Evolutionary conservation across 2,113 vertebrate genomes (phyloP).

Genomic region (Engraulis encrasicolus): DNA sequence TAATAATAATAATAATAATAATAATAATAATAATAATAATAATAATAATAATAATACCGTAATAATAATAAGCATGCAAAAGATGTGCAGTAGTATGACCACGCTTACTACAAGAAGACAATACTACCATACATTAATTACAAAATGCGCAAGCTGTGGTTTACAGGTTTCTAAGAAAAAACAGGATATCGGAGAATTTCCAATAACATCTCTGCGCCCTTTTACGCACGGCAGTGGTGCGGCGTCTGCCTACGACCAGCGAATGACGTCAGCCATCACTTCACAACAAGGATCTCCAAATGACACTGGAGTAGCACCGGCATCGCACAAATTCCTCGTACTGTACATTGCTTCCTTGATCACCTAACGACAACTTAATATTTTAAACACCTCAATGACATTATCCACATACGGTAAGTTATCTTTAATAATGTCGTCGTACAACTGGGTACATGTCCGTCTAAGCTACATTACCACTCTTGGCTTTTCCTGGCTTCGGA

Average conservation of each 20-base stretch:
- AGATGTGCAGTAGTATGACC: too few relatives aligned
- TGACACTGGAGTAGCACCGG: neutral
- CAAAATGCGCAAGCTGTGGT: too few relatives aligned
- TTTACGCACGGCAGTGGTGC: neutral
- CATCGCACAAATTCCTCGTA: neutral
- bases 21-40: too few relatives aligned
- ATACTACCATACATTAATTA: too few relatives aligned
- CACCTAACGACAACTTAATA: neutral
- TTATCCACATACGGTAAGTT: neutral
- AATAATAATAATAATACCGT: too few relatives aligned
- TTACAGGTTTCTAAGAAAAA: too few relatives aligned
- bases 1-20: too few relatives aligned
- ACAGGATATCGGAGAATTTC: too few relatives aligned
- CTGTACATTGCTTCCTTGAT: neutral
- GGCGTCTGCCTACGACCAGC: neutral
- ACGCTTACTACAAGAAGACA: too few relatives aligned
- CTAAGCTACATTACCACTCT: neutral
- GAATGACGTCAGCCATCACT: constrained; percentile 8
- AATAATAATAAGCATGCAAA: too few relatives aligned
- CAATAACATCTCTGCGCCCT: too few relatives aligned
- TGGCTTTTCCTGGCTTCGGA: neutral
- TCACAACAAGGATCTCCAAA: neutral
- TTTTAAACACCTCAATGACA: neutral
- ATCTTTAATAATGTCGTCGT: neutral
- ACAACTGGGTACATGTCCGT: neutral